Base-by-base conservation (phyloP, 2,113 vertebrate species). In the Gopherus flavomarginatus region DNA sequence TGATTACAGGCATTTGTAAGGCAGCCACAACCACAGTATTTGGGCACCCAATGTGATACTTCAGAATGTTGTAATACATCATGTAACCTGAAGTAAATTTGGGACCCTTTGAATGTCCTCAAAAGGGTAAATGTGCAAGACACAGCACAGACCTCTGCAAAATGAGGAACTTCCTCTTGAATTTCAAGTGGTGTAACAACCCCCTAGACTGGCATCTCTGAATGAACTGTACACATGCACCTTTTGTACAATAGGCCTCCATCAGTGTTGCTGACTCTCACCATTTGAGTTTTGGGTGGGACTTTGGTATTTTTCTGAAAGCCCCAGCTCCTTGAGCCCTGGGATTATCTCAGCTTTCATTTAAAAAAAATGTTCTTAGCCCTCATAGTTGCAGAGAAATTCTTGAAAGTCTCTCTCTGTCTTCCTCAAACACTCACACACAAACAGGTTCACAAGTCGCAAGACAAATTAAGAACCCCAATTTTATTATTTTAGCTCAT, bases 361-460 rank as follows among this genome's bases (percentile, higher is more conserved):
- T 77, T 8, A 42, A 72, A 72, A 0, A 0, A 1, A 24, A 53
- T 65, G 24, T 65, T 90, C n/a, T 12, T 56, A 89, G 42, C 12
- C 57, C 35, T 89, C 8, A 81, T 81, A 44, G 53, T 24, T 89
- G 56, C 53, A 78, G 17, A 90, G 38, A 26, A 62, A 86, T 88
- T 11, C 17, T 88, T 80, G 35, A 26, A 38, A 69, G 14, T 4
- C 38, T 77, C 62, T n/a, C 35, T 19, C 31, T 65, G 16, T 65
- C 29, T 11, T 29, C 14, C 13, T 12, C 26, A 11, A 27, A 12
- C 56, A 27, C 57, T 13, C 57, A 62, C 26, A 62, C 57, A 65
- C 13, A 65, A 5, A 75, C 8, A 49, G 31, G 4, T 17, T 92
- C 81, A 85, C 38, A 88, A 95, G 79, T 27, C 87, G 84, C 3